Percentiles rank a stretch among this genome's conserved stretches.
phyloP scores from a whole-genome alignment of 1,140 invertebrate genomes.

The Sinella curviseta region DNA sequence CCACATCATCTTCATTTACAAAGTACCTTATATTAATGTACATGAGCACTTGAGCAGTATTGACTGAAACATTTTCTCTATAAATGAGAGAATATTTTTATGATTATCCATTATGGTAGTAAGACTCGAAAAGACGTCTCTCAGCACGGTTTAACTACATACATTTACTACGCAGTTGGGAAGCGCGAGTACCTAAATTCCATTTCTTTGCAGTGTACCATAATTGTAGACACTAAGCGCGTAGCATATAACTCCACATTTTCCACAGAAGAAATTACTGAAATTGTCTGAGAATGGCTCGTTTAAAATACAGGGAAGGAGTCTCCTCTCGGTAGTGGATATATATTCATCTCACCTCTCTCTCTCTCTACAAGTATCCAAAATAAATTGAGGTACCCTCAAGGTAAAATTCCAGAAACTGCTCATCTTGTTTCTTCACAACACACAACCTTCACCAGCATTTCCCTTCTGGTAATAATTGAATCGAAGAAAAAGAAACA shows the following conservation, averaged over 20 bases:
- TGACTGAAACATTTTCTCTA: too few relatives aligned
- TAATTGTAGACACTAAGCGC: background rate
- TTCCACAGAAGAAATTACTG: background rate
- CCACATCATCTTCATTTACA: background rate
- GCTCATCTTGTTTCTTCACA: background rate
- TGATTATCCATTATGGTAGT: background rate
- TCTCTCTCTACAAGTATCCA: background rate
- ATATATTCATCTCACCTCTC: background rate
- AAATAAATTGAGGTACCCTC: background rate
- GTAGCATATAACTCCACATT: background rate
- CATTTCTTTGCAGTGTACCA: background rate
- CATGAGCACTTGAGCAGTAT: too few relatives aligned
- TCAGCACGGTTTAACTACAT: background rate
- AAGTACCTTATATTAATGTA: too few relatives aligned
- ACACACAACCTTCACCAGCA: background rate
- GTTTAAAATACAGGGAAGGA: background rate
- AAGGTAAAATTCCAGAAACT: background rate
- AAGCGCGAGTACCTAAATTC: background rate
- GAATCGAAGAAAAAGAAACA: background rate
- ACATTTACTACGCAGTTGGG: background rate
- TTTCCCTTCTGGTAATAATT: too few relatives aligned
- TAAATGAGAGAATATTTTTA: too few relatives aligned
- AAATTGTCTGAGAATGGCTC: background rate
- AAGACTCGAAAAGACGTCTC: background rate
- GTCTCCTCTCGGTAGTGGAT: background rate